Evolutionary conservation across 1,140 invertebrate species (phyloP).

Genomic region (Physella acuta): DNA sequence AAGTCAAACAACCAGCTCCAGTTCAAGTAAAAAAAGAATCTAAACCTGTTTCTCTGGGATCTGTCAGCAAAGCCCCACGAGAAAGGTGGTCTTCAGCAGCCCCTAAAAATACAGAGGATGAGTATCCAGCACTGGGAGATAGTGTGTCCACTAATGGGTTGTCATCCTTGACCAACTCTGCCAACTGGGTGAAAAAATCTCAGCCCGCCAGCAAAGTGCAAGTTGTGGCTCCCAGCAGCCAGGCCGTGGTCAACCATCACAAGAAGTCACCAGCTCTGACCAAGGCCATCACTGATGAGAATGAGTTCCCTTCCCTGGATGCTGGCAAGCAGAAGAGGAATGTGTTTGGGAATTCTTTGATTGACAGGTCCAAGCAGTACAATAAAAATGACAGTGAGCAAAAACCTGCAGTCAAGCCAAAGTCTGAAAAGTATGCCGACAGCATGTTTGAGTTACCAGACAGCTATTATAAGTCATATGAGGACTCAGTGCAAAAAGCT

Average conservation of each 20-base stretch:
- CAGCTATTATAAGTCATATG: slow-evolving; percentile 16
- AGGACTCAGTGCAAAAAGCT: not conserved
- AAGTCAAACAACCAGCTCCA: not conserved
- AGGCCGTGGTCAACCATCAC: not conserved
- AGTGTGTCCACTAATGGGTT: not conserved
- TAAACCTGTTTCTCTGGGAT: slow-evolving; percentile 17
- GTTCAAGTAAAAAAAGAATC: not conserved
- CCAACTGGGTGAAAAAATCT: slow-evolving; percentile 15
- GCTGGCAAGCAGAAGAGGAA: slow-evolving; percentile 22
- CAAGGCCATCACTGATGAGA: slow-evolving; percentile 32
- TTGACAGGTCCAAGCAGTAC: slow-evolving; percentile 12
- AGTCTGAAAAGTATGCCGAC: slow-evolving; percentile 26
- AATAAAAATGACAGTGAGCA: not conserved
- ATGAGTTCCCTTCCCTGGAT: slow-evolving; percentile 57
- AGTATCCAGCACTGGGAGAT: slow-evolving; percentile 25
- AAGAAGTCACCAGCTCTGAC: not conserved
- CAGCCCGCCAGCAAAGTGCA: not conserved
- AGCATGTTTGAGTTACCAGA: slow-evolving; percentile 24
- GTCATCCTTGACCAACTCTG: not conserved
- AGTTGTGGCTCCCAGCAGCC: not conserved
- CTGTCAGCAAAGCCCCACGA: not conserved
- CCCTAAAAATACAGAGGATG: slow-evolving; percentile 16
- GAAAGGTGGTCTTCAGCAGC: slow-evolving; percentile 3
- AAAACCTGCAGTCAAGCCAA: no score
- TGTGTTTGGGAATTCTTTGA: not conserved